Conservation (phyloP, 2,888 invertebrate species). For the Gryllus longicercus region DNA sequence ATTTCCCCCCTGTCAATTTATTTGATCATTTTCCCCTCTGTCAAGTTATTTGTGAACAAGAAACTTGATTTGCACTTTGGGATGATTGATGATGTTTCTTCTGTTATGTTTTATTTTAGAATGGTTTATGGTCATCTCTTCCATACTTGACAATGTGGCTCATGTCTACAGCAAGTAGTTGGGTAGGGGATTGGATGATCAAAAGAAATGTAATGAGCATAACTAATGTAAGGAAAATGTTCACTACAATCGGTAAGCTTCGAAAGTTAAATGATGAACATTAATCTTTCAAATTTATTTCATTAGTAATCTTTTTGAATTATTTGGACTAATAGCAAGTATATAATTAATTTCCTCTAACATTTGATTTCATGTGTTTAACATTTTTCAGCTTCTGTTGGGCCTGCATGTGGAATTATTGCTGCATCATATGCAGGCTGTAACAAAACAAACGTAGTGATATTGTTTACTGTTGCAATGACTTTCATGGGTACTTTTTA, state of each 20-base stretch:
- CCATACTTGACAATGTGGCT: conserved; percentile 67
- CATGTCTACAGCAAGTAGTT: conserved; percentile 60
- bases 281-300: too few species aligned
- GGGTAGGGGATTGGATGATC: conserved; percentile 66
- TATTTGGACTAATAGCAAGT: too few species aligned
- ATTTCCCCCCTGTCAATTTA: neutral
- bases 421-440: conserved; percentile 67
- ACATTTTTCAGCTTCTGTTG: conserved; percentile 50
- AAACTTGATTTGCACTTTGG: neutral
- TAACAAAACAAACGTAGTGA: conserved; percentile 57
- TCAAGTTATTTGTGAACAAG: neutral
- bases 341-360: too few species aligned
- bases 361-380: neutral
- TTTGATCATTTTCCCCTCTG: neutral
- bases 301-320: too few species aligned
- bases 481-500: conserved; percentile 68
- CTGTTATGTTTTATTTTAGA: conserved; percentile 42
- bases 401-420: conserved; percentile 65
- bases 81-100: neutral
- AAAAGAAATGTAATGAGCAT: conserved; percentile 56
- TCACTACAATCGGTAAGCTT: conserved; percentile 63
- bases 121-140: conserved; percentile 60
- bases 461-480: conserved; percentile 64
- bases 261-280: too few species aligned
- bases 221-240: conserved; percentile 59